These are phyloP conservation scores for Cheilosia grossa DNA, from an alignment of 2,888 invertebrate species.

Conservation along the genomic window DNA sequence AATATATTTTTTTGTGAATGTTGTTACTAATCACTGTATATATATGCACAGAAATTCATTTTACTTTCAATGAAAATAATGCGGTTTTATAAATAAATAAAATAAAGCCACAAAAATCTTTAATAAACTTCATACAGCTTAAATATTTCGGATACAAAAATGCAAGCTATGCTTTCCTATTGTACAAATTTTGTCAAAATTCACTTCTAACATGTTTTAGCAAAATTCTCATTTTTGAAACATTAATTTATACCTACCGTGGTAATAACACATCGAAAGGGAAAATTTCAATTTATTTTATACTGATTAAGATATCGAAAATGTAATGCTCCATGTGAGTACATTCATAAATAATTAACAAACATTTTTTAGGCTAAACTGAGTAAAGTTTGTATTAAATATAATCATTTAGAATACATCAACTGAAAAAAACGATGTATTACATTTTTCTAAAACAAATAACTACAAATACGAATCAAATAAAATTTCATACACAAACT, in stretches of 20 bases:
- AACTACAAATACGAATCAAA: conserved; percentile 10
- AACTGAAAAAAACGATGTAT: conserved; percentile 40
- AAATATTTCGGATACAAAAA: conserved; percentile 25
- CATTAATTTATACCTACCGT: conserved; percentile 22
- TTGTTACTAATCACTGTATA: conserved; percentile 54
- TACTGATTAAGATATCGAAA: conserved; percentile 50
- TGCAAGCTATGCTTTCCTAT: conserved; percentile 49
- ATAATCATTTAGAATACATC: conserved; percentile 28
- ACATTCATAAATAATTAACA: conserved; percentile 36
- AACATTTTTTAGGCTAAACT: conserved; percentile 28
- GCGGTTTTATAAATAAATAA: background rate
- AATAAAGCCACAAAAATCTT: background rate
- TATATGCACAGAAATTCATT: conserved; percentile 35
- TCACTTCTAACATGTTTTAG: conserved; percentile 46
- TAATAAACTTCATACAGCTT: conserved; percentile 25
- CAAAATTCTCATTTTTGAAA: conserved; percentile 21
- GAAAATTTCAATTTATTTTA: conserved; percentile 16
- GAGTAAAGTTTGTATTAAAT: conserved; percentile 39
- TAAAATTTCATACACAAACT: conserved; percentile 38
- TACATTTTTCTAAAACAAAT: conserved; percentile 42
- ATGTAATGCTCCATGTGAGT: conserved; percentile 42
- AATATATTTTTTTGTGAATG: conserved; percentile 32
- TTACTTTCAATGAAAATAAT: conserved; percentile 13
- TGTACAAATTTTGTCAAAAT: conserved; percentile 59
- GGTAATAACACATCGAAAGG: conserved; percentile 43